phyloP scores from a whole-genome alignment of 2,113 vertebrate species.

The Fregata magnificens region DNA sequence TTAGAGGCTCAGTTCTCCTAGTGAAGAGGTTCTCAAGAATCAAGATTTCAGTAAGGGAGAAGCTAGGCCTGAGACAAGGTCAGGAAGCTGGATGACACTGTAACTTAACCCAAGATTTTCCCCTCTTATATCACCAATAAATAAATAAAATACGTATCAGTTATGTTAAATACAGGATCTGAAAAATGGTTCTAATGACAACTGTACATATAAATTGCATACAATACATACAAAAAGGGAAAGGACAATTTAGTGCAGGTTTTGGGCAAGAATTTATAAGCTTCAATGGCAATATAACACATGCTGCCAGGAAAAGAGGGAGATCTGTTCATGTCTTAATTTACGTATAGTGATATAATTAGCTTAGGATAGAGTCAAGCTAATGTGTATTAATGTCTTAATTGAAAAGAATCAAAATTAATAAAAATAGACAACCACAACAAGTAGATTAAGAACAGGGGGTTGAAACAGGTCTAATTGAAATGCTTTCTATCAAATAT shows the following conservation, averaged over 20 bases:
- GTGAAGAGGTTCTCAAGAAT: not conserved
- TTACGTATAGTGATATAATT: not conserved
- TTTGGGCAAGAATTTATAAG: not conserved
- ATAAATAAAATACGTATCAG: not conserved
- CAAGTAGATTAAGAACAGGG: not conserved
- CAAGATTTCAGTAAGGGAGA: not conserved
- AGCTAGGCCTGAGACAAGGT: not conserved
- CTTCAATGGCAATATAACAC: not conserved
- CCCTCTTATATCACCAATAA: not conserved
- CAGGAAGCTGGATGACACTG: not conserved
- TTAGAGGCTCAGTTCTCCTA: not conserved
- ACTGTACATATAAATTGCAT: not conserved
- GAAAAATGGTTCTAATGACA: not conserved
- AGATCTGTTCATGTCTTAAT: not conserved
- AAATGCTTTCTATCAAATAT: not conserved
- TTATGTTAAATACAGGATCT: not conserved
- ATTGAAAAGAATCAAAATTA: not conserved
- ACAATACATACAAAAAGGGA: not conserved
- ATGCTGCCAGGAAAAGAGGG: not conserved
- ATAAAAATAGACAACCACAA: not conserved
- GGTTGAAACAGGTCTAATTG: not conserved
- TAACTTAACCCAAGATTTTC: not conserved
- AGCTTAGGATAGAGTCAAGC: not conserved
- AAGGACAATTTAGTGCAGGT: not conserved
- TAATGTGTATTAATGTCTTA: not conserved